phyloP scores from a whole-genome alignment of 2,113 vertebrate species.

The Sceloporus tristichus region DNA sequence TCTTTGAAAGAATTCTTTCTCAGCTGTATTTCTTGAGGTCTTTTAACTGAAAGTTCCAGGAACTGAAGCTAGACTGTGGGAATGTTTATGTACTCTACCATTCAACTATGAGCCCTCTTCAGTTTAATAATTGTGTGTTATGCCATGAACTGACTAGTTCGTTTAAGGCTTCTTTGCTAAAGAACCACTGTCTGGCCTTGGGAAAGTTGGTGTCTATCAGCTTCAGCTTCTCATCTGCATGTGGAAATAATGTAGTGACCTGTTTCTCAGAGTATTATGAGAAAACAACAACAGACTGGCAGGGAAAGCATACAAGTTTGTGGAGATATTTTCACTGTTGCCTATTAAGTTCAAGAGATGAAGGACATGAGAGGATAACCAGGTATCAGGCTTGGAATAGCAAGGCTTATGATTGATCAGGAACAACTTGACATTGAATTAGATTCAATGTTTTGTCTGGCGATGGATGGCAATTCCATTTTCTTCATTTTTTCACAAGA shows the following conservation, averaged over 20 bases:
- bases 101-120: not conserved
- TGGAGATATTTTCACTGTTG: not conserved
- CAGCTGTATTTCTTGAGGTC: not conserved
- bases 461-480: too few species aligned
- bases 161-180: not conserved
- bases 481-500: too few species aligned
- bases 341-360: not conserved
- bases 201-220: not conserved
- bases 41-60: not conserved
- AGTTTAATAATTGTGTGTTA: not conserved
- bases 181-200: not conserved
- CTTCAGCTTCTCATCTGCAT: not conserved
- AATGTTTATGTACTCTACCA: not conserved
- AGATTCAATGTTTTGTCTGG: too few species aligned
- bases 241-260: not conserved
- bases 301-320: not conserved
- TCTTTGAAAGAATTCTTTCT: not conserved
- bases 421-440: not conserved
- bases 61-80: not conserved
- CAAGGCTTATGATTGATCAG: not conserved
- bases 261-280: not conserved
- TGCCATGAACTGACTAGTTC: not conserved
- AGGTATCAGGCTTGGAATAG: not conserved
- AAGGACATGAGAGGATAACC: not conserved
- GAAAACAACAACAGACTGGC: not conserved